Conservation (phyloP, 2,113 vertebrate species). For the rat (Rattus norvegicus) region DNA sequence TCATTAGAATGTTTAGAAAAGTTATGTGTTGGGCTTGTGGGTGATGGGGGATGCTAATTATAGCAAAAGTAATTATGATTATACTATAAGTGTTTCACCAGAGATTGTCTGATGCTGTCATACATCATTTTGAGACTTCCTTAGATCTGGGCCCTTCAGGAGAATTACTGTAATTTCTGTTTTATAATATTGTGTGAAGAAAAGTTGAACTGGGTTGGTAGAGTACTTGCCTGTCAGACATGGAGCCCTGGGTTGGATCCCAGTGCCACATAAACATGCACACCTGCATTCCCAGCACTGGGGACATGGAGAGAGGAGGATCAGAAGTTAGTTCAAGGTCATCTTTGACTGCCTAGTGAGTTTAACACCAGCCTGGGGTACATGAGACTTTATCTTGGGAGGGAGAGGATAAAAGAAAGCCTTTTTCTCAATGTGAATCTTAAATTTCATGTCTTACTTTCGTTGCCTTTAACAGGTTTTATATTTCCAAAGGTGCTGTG, state of each 20-base stretch:
- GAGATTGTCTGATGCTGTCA: background rate
- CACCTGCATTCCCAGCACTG: background rate
- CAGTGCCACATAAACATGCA: background rate
- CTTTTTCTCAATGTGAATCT: background rate
- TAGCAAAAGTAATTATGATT: slow-evolving; percentile 12
- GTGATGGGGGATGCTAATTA: slow-evolving; percentile 6
- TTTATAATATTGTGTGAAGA: slow-evolving; percentile 2
- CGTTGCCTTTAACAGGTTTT: slow-evolving; percentile 88
- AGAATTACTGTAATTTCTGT: slow-evolving; percentile 47
- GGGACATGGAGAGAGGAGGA: background rate
- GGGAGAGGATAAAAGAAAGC: background rate
- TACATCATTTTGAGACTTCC: slow-evolving; percentile 8
- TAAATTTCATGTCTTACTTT: slow-evolving; percentile 57
- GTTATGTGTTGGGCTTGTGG: background rate
- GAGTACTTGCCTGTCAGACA: background rate
- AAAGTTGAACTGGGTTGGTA: background rate
- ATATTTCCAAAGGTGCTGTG: slow-evolving; percentile 95
- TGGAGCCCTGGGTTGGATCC: background rate
- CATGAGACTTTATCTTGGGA: background rate
- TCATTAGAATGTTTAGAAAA: slow-evolving; percentile 8
- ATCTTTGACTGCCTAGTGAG: background rate
- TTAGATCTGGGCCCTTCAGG: background rate
- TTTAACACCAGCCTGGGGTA: background rate
- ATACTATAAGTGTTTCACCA: slow-evolving; percentile 24
- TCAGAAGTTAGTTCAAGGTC: background rate